A percentile compares a stretch with the other conserved stretches of the same genome.
These are phyloP conservation scores for Acleris laterana DNA, from an alignment of 2,888 invertebrate species.

Conservation along the genomic window DNA sequence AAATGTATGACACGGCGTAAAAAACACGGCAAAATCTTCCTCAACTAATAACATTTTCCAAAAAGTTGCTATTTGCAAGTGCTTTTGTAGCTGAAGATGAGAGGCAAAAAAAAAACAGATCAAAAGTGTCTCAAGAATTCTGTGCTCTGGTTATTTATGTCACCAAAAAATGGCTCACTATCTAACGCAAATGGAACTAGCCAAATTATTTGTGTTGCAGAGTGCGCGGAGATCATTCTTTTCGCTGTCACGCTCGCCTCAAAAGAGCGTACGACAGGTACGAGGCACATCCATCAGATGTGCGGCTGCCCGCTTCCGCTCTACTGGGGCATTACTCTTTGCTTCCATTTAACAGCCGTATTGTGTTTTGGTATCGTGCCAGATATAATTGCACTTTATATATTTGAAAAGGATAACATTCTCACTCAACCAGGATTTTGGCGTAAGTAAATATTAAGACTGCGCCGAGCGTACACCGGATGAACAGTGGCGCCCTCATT, in stretches of 20 bases:
- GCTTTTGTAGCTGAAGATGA: not conserved
- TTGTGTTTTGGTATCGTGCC: constrained; percentile 51
- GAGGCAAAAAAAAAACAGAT: too few relatives aligned
- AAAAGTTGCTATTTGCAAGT: too few relatives aligned
- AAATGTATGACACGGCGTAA: too few relatives aligned
- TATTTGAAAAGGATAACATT: constrained; percentile 53
- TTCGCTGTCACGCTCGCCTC: constrained; percentile 84
- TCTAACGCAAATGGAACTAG: too few relatives aligned
- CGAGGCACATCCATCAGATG: constrained; percentile 86
- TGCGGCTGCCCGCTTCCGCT: constrained; percentile 78
- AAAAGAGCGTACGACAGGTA: constrained; percentile 80
- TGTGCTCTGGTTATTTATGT: too few relatives aligned
- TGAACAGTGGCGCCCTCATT: too few relatives aligned
- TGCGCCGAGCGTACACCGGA: too few relatives aligned
- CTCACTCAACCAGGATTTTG: constrained; percentile 35
- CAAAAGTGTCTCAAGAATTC: too few relatives aligned
- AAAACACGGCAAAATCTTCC: too few relatives aligned
- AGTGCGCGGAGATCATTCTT: constrained; percentile 62
- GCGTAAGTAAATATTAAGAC: constrained; percentile 2
- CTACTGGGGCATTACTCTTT: constrained; percentile 83
- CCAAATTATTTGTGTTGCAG: constrained; percentile 23
- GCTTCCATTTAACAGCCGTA: constrained; percentile 79
- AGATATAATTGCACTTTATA: constrained; percentile 41
- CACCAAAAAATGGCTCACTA: too few relatives aligned
- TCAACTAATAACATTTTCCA: too few relatives aligned